Base-by-base conservation (phyloP, 2,113 vertebrate species). In the Ictalurus punctatus region DNA sequence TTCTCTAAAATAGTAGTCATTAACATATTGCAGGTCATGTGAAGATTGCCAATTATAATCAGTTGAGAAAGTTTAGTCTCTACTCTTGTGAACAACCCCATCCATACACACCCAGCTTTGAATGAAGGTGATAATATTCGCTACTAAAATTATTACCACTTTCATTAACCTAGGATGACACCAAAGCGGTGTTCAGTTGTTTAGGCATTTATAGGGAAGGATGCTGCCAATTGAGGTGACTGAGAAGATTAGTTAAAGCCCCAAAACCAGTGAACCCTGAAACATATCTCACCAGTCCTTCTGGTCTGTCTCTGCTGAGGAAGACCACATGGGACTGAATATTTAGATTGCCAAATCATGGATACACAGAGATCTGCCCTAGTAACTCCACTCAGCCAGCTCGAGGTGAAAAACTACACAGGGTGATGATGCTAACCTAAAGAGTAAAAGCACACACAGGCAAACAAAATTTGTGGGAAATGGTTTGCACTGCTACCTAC, bases 271-370 rank as follows among this genome's bases (percentile, higher is more conserved):
- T 34, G 74, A 52, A 13, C 58, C 6, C 37, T 80, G 73, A 79
- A 44, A 30, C 27, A 30, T 56, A 16, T 79, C 73, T 86, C n/a
- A 73, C 52, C 3, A 59, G 59, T 90, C 44, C 63, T 21, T 54
- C 25, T 69, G 87, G 89, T 21, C 6, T 92, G 94, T 93, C 91
- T 93, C 93, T 91, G 78, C 93, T 93, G 90, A 92, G 94, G 94
- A 95, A 94, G 93, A 92, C 91, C 91, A 94, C 89, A 82, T 92
- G 19, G 19, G 17, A 40, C 30, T 73, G 14, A 91, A 92, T 89
- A 93, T 79, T 71, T 90, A 95, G 93, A 93, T 95, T 94, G 93
- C 4, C 71, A 92, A 74, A 76, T 76, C 37, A 76, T 37, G 1
- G 37, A 44, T 37, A 79, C 23, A 16, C 25, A 27, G 91, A 40